A percentile compares a stretch with the other conserved stretches of the same genome.
These are phyloP conservation scores for Apostichopus californicus DNA, from an alignment of 35 echinoderm and acorn worm genomes.

Conservation along the genomic window DNA sequence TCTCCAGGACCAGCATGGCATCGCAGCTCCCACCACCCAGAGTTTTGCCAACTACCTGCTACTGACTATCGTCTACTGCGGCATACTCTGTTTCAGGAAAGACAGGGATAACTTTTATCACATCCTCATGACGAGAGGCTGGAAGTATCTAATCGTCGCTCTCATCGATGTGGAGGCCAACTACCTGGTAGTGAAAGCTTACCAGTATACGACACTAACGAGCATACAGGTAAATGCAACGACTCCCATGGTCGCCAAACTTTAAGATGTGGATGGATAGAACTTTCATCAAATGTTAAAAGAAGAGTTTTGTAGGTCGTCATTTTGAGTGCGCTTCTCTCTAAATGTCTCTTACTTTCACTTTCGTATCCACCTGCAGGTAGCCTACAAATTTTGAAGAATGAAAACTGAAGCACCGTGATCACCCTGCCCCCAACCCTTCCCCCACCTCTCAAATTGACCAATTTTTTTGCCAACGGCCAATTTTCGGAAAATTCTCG, in stretches of 20 bases:
- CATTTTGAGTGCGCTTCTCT: no score
- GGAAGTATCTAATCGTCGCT: slow-evolving; percentile 90
- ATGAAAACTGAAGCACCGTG: no score
- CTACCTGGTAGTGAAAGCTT: slow-evolving; percentile 97
- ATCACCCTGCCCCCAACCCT: no score
- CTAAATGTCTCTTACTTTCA: no score
- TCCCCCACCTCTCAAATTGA: no score
- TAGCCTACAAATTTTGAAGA: no score
- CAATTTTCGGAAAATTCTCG: no score
- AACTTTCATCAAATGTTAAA: no score
- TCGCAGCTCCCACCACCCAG: slow-evolving; percentile 87
- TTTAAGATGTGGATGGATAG: no score
- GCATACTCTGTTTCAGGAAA: slow-evolving; percentile 66
- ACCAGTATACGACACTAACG: slow-evolving; percentile 86
- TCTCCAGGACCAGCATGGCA: slow-evolving; percentile 52
- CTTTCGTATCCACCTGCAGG: no score
- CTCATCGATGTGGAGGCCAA: slow-evolving; percentile 95
- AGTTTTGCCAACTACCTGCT: slow-evolving; percentile 89
- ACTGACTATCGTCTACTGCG: slow-evolving; percentile 80
- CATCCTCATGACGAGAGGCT: slow-evolving; percentile 78
- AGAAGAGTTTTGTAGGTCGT: no score
- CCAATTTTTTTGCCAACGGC: no score
- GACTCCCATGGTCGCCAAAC: background rate
- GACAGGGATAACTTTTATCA: slow-evolving; percentile 73
- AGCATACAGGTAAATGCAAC: slow-evolving; percentile 85